phyloP scores from a whole-genome alignment of 2,797 vertebrate species.

The Hirundo rustica region DNA sequence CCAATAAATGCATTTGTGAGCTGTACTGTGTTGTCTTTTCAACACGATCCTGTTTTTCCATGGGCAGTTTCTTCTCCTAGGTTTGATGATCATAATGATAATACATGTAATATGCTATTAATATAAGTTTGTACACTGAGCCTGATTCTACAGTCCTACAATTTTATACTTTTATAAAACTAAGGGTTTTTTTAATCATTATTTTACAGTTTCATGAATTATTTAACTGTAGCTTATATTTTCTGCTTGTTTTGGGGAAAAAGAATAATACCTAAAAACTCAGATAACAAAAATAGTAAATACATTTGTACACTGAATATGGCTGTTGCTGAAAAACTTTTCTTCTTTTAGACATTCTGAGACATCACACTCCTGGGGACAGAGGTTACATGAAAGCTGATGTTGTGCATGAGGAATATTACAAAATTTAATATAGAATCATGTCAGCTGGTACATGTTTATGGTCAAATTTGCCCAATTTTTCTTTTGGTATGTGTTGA shows the following conservation, averaged over 20 bases:
- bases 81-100: neutral
- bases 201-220: neutral
- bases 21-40: neutral
- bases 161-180: neutral
- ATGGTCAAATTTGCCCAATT: neutral
- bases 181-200: neutral
- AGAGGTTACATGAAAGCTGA: neutral
- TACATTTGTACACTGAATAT: neutral
- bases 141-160: neutral
- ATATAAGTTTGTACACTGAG: neutral
- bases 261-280: neutral
- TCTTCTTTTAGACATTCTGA: neutral
- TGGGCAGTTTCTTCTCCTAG: neutral
- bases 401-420: neutral
- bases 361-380: neutral
- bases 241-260: neutral
- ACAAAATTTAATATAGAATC: neutral
- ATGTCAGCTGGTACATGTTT: neutral
- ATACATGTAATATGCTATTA: neutral
- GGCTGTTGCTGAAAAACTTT: neutral
- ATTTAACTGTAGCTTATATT: neutral
- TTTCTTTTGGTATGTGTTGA: neutral
- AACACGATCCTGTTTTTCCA: neutral
- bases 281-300: neutral
- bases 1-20: neutral